Base-by-base conservation (phyloP, 2,888 invertebrate species). In the Eupithecia abbreviata region DNA sequence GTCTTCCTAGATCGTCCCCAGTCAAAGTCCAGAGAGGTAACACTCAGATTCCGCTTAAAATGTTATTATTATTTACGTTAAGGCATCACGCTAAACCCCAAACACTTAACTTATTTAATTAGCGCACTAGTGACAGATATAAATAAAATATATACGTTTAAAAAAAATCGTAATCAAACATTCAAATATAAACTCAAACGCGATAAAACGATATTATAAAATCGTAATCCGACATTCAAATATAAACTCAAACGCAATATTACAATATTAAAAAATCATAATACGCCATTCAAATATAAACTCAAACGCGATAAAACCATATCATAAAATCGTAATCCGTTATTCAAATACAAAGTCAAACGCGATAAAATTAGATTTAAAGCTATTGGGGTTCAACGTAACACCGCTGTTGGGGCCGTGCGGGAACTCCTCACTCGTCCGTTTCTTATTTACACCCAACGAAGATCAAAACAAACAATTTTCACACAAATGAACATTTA, bases 311-410 rank as follows among this genome's bases (percentile, higher is more conserved):
- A 30, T 45, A 51, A 76, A 77, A 77, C 58, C 73, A 75, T 78
- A 73, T 71, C 70, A 75, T 77, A 77, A 77, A 76, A 75, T 74
- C 78, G 62, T 78, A 76, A 72, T 73, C 71, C 74, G 66, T 42
- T 47, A 18, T 65, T 70, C 41, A 6, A 55, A 66, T 69, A 69
- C 47, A 47, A 69, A 69, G 47, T 47, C 69, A 69, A 69, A 69
- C 71, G 55, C 71, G 51, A 42, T 51, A 51, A 55, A 71, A 47
- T 18, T 69, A 43, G 45, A n/a, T 68, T 74, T 69, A 74, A 69
- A 74, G 69, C 69, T 74, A 68, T 73, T 55, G 67, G 55, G 73
- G 68, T 69, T 69, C 69, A 69, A 69, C 69, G 69, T 69, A 69
- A 69, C 18, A 47, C 69, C 69, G 10, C 43, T 0, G 71, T 55